Conservation (phyloP, 2,888 invertebrate genomes). For the Argyra leucocephala region DNA sequence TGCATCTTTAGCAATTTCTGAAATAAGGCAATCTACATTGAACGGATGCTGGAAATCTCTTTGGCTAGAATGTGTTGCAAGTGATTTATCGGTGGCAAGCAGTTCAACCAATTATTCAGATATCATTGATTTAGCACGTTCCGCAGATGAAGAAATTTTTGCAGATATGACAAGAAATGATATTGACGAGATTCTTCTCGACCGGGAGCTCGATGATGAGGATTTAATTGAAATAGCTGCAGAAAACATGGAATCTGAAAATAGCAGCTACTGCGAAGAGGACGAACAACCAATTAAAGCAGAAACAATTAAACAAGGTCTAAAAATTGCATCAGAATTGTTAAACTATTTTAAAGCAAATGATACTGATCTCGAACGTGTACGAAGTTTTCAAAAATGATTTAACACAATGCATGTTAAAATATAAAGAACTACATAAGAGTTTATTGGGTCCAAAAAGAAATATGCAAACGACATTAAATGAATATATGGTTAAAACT, state of each 20-base stretch:
- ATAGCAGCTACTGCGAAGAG: conserved; percentile 9
- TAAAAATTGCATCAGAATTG: conserved; percentile 9
- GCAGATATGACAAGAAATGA: conserved; percentile 9
- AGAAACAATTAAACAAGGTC: conserved; percentile 9
- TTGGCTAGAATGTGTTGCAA: conserved; percentile 29
- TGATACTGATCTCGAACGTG: conserved; percentile 8
- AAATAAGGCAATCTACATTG: conserved; percentile 25
- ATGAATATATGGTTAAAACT: background rate
- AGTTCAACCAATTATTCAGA: conserved; percentile 25
- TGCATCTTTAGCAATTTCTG: conserved; percentile 22
- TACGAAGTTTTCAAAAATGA: conserved; percentile 9
- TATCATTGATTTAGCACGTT: conserved; percentile 26
- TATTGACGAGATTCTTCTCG: conserved; percentile 7
- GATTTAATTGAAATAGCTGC: conserved; percentile 10
- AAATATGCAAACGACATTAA: conserved; percentile 7
- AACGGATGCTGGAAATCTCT: conserved; percentile 27
- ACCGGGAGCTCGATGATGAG: conserved; percentile 2
- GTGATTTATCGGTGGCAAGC: conserved; percentile 24
- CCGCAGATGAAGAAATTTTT: conserved; percentile 10
- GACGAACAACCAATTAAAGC: conserved; percentile 9
- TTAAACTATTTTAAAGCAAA: conserved; percentile 9
- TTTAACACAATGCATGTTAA: conserved; percentile 9
- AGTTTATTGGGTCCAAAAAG: conserved; percentile 9
- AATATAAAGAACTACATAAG: conserved; percentile 9
- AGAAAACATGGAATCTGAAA: conserved; percentile 9